These are phyloP conservation scores for Oppia nitens DNA, from an alignment of 1,140 invertebrate genomes.

Conservation along the genomic window DNA sequence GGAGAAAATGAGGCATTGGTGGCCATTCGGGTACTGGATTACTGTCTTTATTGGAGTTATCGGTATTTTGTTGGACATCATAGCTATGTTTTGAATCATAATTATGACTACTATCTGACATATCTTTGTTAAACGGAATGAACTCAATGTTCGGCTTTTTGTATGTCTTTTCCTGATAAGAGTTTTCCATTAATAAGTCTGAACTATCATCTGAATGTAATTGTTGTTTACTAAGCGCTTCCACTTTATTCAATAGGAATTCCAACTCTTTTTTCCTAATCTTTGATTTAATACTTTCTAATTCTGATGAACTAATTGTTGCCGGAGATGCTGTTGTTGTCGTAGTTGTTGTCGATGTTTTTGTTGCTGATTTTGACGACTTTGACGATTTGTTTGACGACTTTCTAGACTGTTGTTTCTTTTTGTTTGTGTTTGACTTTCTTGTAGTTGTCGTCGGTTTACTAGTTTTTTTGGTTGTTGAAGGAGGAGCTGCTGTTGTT, in stretches of 20 bases:
- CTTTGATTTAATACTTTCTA: slow-evolving; percentile 1
- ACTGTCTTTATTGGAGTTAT: neutral
- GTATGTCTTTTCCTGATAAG: neutral
- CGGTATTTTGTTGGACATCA: neutral
- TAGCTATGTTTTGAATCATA: neutral
- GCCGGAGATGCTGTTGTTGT: neutral
- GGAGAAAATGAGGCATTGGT: neutral
- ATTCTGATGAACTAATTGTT: neutral
- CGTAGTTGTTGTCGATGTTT: neutral
- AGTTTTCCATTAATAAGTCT: neutral
- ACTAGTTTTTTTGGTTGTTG: too few species aligned
- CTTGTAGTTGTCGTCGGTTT: neutral
- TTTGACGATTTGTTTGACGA: neutral
- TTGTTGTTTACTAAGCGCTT: slow-evolving; percentile 9
- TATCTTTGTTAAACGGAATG: neutral
- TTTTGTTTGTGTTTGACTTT: neutral
- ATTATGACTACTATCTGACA: neutral
- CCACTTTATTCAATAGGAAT: slow-evolving; percentile 6
- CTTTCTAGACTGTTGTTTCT: neutral
- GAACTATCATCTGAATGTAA: neutral
- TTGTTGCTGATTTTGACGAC: neutral
- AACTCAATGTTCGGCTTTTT: neutral
- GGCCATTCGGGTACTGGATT: neutral
- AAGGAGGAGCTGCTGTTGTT: neutral
- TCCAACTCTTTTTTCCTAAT: slow-evolving; percentile 9